These are phyloP conservation scores for Parapsyche elsis DNA, from an alignment of 1,140 invertebrate genomes.

Conservation along the genomic window DNA sequence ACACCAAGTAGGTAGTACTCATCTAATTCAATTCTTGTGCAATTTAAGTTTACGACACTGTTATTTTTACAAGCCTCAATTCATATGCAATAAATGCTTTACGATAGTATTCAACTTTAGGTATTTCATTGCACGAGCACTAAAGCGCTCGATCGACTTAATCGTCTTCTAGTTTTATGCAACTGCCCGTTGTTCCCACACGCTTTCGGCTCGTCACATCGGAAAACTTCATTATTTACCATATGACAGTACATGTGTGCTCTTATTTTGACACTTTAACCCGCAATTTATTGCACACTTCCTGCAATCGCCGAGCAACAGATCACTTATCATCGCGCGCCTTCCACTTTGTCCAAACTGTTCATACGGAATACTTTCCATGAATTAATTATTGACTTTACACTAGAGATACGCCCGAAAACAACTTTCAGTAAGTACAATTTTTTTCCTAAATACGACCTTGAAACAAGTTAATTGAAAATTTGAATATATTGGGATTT, in stretches of 20 bases:
- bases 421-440: no score
- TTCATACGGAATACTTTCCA: background rate
- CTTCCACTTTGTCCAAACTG: background rate
- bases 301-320: conserved; percentile 23
- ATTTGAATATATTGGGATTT: no score
- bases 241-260: conserved; percentile 18
- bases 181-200: background rate
- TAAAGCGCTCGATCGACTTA: no score
- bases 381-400: no score
- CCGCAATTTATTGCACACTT: conserved; percentile 33
- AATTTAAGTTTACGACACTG: background rate
- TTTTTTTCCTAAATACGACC: no score
- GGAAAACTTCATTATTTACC: background rate
- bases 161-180: background rate
- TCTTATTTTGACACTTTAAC: conserved; percentile 42
- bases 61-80: background rate
- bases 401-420: no score
- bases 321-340: background rate
- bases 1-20: no score
- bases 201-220: background rate
- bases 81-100: background rate
- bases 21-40: no score
- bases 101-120: no score
- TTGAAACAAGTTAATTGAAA: no score
- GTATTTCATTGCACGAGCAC: no score